Conservation (phyloP, 2,113 vertebrate genomes). For the Ochotona curzoniae region DNA sequence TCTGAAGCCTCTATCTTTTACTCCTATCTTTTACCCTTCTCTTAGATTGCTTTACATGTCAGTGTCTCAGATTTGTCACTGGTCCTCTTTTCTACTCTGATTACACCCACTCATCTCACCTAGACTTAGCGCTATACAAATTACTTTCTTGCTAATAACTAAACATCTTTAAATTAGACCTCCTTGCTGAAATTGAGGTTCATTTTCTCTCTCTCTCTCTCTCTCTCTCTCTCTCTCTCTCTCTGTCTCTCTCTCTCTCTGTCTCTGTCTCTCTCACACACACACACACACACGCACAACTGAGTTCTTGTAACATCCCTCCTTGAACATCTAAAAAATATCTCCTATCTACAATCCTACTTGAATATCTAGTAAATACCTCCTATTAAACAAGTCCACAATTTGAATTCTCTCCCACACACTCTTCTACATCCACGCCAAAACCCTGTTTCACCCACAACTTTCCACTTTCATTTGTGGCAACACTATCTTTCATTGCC, state of each 20-base stretch:
- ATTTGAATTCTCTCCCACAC: constrained; percentile 28
- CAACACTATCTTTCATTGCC: background rate
- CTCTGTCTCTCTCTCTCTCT: too few relatives aligned
- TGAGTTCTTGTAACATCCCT: background rate
- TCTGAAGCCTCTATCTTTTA: background rate
- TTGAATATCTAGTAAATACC: constrained; percentile 18
- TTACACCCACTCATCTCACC: background rate
- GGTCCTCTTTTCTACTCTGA: background rate
- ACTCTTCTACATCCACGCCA: background rate
- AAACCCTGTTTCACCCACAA: background rate
- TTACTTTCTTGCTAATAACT: background rate
- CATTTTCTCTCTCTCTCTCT: background rate
- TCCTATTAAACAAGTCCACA: constrained; percentile 1
- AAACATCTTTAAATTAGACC: background rate
- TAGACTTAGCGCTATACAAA: background rate
- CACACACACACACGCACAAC: background rate
- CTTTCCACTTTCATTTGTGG: background rate
- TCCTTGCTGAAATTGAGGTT: constrained; percentile 14
- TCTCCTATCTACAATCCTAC: background rate
- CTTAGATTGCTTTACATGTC: background rate
- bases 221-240: too few relatives aligned
- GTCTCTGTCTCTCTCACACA: too few relatives aligned
- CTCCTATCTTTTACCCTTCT: background rate
- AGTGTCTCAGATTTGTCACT: background rate
- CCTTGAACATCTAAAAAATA: too few relatives aligned